Conservation (phyloP, 2,797 vertebrate genomes). For the Erpetoichthys calabaricus region DNA sequence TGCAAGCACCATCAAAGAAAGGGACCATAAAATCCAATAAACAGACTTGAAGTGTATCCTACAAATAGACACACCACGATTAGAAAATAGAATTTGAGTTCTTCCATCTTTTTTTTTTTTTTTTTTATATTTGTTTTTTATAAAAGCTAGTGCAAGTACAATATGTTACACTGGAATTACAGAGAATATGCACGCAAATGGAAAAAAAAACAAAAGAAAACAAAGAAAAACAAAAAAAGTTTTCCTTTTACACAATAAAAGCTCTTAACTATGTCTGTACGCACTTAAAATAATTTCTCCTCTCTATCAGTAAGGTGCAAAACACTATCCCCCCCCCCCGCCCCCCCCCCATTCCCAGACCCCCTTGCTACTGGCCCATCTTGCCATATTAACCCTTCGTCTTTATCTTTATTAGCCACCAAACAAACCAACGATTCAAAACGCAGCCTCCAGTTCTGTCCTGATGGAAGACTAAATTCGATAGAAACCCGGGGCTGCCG, state of each 20-base stretch:
- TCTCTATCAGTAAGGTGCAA: slow-evolving; percentile 77
- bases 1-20: slow-evolving; percentile 96
- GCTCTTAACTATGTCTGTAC: slow-evolving; percentile 66
- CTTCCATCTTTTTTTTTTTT: slow-evolving; percentile 73
- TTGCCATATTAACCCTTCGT: slow-evolving; percentile 46
- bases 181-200: slow-evolving; percentile 84
- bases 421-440: slow-evolving; percentile 26
- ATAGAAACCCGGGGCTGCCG: slow-evolving; percentile 14
- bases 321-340: slow-evolving; percentile 63
- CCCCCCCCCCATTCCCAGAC: slow-evolving; percentile 29
- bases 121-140: slow-evolving; percentile 73
- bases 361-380: slow-evolving; percentile 52
- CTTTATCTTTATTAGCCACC: slow-evolving; percentile 26
- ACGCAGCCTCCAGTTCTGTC: slow-evolving; percentile 49
- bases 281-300: slow-evolving; percentile 54
- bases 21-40: slow-evolving; percentile 90
- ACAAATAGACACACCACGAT: slow-evolving; percentile 87
- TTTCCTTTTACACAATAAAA: slow-evolving; percentile 67
- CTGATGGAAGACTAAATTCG: slow-evolving; percentile 69
- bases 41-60: slow-evolving; percentile 85
- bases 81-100: slow-evolving; percentile 89
- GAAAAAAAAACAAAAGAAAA: slow-evolving; percentile 29
- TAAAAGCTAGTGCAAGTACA: slow-evolving; percentile 95
- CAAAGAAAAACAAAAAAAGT: slow-evolving; percentile 30
- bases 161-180: slow-evolving; percentile 85